These are phyloP conservation scores for Amaurobius ferox DNA, from an alignment of 2,888 invertebrate species.

Conservation along the genomic window DNA sequence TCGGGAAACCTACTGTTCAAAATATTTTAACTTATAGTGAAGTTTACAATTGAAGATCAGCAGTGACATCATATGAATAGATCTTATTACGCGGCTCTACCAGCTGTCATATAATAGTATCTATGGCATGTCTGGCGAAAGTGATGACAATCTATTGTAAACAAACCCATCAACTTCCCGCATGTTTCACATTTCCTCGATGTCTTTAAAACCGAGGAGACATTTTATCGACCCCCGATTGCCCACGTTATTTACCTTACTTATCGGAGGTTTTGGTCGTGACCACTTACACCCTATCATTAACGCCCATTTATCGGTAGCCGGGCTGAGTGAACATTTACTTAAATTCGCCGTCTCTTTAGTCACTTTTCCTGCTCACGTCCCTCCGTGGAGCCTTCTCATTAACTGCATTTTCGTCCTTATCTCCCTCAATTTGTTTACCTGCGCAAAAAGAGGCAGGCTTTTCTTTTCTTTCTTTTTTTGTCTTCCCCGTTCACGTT, in stretches of 20 bases:
- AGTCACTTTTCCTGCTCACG: not conserved
- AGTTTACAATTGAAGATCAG: too few species aligned
- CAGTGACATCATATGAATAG: too few species aligned
- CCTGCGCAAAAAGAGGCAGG: not conserved
- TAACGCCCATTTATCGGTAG: constrained; percentile 54
- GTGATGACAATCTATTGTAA: too few species aligned
- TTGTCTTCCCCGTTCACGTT: not conserved
- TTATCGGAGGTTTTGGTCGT: constrained; percentile 36
- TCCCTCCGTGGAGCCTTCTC: constrained; percentile 24
- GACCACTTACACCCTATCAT: constrained; percentile 58
- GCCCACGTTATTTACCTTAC: constrained; percentile 10
- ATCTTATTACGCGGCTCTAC: too few species aligned
- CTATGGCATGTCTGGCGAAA: too few species aligned
- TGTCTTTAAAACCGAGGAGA: too few species aligned
- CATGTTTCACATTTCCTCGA: too few species aligned
- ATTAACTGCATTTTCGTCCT: constrained; percentile 5
- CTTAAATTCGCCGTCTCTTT: constrained; percentile 25
- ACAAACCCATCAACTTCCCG: too few species aligned
- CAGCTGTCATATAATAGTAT: too few species aligned
- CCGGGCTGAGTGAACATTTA: constrained; percentile 38
- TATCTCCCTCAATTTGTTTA: constrained; percentile 14
- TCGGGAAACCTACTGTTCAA: too few species aligned
- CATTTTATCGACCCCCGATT: constrained; percentile 18
- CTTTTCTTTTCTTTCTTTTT: not conserved
- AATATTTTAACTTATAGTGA: too few species aligned